phyloP scores from a whole-genome alignment of 2,113 vertebrate genomes.

The Eptesicus fuscus region DNA sequence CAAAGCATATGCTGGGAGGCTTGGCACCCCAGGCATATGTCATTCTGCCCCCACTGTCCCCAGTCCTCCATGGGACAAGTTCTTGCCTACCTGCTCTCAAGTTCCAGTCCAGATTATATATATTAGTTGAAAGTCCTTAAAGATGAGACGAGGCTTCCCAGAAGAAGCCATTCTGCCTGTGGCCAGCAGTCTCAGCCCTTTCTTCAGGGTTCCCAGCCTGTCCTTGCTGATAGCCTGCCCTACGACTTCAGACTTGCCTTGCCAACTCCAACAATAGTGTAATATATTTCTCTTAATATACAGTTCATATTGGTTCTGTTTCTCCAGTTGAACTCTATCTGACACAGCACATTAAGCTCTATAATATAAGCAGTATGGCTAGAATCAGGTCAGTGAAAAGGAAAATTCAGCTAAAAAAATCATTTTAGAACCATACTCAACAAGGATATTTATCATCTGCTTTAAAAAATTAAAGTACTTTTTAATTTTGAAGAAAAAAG shows the following conservation, averaged over 20 bases:
- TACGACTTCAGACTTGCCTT: neutral
- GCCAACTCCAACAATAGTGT: neutral
- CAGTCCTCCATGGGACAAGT: neutral
- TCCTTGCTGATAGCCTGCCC: neutral
- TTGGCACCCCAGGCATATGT: neutral
- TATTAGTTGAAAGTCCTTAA: neutral
- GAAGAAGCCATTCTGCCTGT: neutral
- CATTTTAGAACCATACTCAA: neutral
- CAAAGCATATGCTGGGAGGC: fast-evolving
- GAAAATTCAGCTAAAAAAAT: constrained; percentile 16
- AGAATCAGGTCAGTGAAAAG: neutral
- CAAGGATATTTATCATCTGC: neutral
- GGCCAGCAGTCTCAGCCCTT: neutral
- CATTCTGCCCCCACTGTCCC: neutral
- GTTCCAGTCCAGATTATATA: neutral
- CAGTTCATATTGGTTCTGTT: neutral
- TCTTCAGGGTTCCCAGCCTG: neutral
- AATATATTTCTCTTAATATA: neutral
- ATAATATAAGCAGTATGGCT: neutral
- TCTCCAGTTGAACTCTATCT: neutral
- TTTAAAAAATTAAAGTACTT: neutral
- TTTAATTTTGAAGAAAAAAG: neutral
- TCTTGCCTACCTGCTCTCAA: neutral
- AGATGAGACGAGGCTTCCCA: neutral
- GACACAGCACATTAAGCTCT: neutral